phyloP scores from a whole-genome alignment of 2,888 invertebrate species.

The Drosophila suboccidentalis region DNA sequence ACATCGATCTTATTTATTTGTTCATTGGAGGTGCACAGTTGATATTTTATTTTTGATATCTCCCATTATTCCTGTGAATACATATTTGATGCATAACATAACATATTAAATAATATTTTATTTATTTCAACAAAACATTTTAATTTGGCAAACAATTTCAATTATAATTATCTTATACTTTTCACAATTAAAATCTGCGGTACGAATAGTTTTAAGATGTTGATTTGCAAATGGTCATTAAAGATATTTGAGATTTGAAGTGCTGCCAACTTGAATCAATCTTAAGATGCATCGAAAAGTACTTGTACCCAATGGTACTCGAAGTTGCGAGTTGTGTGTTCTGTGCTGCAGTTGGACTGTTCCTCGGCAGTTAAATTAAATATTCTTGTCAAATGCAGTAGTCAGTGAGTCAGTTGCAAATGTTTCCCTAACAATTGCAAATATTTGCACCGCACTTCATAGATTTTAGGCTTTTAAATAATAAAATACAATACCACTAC shows the following conservation, averaged over 20 bases:
- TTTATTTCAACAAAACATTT: background rate
- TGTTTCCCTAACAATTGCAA: constrained; percentile 72
- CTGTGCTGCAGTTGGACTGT: constrained; percentile 18
- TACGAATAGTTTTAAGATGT: background rate
- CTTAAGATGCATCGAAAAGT: constrained; percentile 7
- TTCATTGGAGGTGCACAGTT: too few relatives aligned
- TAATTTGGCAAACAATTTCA: background rate
- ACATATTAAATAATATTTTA: background rate
- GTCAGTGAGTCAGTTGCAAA: constrained; percentile 69
- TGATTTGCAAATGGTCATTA: constrained; percentile 4
- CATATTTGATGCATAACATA: background rate
- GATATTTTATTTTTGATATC: too few relatives aligned
- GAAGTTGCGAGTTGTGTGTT: constrained; percentile 5
- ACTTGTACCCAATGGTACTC: background rate
- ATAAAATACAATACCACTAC: constrained; percentile 65
- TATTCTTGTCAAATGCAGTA: constrained; percentile 76
- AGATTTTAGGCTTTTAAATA: constrained; percentile 81
- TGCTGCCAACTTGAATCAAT: background rate
- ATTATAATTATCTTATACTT: background rate
- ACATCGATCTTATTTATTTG: too few relatives aligned
- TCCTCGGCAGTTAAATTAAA: constrained; percentile 66
- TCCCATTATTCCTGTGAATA: background rate
- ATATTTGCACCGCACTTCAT: constrained; percentile 79
- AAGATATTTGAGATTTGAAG: constrained; percentile 10
- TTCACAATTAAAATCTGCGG: background rate